Evolutionary conservation across 2,888 invertebrate genomes (phyloP).

Genomic region (Ernsta delagoae): DNA sequence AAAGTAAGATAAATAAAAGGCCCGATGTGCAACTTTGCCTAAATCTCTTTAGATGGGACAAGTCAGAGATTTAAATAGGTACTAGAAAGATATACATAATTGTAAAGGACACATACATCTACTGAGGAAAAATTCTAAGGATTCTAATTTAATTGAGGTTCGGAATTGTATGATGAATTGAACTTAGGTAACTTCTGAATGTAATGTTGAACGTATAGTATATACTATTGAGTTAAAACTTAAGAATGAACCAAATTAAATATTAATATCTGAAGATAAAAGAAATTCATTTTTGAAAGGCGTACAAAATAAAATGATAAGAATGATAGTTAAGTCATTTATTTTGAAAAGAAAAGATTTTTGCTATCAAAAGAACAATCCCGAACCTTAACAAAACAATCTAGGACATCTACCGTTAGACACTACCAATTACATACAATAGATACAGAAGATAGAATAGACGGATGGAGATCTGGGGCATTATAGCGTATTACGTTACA

Average conservation of each 20-base stretch:
- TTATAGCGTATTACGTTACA: slow-evolving; percentile 72
- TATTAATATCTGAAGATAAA: no score
- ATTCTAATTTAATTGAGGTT: slow-evolving; percentile 21
- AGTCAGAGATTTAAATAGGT: slow-evolving; percentile 8
- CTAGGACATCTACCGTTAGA: slow-evolving; percentile 72
- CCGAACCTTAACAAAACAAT: slow-evolving; percentile 54
- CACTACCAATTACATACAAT: slow-evolving; percentile 76
- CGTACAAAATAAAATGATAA: no score
- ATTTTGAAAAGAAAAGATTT: no score
- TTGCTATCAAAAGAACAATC: slow-evolving; percentile 47
- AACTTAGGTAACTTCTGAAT: neutral
- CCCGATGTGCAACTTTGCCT: slow-evolving; percentile 1
- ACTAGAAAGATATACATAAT: slow-evolving; percentile 11
- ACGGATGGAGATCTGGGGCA: slow-evolving; percentile 86
- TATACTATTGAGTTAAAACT: slow-evolving; percentile 1
- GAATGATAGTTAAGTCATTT: no score
- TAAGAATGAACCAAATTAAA: neutral
- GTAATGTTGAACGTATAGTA: no score
- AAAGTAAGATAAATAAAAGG: neutral
- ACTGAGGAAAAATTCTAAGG: slow-evolving; percentile 31
- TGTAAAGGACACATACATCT: slow-evolving; percentile 22
- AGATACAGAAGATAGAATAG: slow-evolving; percentile 81
- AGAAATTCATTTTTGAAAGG: no score
- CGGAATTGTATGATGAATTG: slow-evolving; percentile 24
- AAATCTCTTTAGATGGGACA: slow-evolving; percentile 2